Percentiles rank a stretch among this genome's conserved stretches.
Evolutionary conservation across 1,140 invertebrate genomes (phyloP).

Genomic region (Ceratosolen solmsi): DNA sequence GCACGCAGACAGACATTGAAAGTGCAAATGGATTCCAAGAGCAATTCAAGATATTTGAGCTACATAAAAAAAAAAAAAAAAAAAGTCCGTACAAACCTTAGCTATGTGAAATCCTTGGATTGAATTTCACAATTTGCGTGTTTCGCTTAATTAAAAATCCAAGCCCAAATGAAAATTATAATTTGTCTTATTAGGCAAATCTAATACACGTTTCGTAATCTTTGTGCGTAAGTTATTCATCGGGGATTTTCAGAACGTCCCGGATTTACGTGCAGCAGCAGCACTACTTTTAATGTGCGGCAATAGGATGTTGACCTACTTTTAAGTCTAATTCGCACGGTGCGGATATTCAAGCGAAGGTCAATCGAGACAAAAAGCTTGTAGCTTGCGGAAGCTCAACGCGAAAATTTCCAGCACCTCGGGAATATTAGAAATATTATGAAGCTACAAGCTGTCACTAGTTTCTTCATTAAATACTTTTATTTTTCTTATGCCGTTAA

Average conservation of each 20-base stretch:
- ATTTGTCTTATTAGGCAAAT: background rate
- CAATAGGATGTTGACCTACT: slow-evolving; percentile 60
- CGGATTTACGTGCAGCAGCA: background rate
- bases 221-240: slow-evolving; percentile 1
- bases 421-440: slow-evolving; percentile 7
- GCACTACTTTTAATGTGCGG: slow-evolving; percentile 18
- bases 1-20: no score
- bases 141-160: background rate
- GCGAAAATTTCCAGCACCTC: background rate
- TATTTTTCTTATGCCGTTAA: background rate
- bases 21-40: background rate
- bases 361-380: slow-evolving; percentile 58
- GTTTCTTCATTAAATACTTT: slow-evolving; percentile 26
- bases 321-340: slow-evolving; percentile 56
- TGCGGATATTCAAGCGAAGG: slow-evolving; percentile 54
- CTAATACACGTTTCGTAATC: background rate
- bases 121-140: background rate
- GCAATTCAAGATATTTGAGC: background rate
- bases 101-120: background rate
- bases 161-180: background rate
- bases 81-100: background rate
- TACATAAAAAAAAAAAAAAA: background rate
- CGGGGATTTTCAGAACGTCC: slow-evolving; percentile 12
- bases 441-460: background rate
- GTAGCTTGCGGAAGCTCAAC: slow-evolving; percentile 47